Base-by-base conservation (phyloP, 2,113 vertebrate species). In the Asarcornis scutulata region DNA sequence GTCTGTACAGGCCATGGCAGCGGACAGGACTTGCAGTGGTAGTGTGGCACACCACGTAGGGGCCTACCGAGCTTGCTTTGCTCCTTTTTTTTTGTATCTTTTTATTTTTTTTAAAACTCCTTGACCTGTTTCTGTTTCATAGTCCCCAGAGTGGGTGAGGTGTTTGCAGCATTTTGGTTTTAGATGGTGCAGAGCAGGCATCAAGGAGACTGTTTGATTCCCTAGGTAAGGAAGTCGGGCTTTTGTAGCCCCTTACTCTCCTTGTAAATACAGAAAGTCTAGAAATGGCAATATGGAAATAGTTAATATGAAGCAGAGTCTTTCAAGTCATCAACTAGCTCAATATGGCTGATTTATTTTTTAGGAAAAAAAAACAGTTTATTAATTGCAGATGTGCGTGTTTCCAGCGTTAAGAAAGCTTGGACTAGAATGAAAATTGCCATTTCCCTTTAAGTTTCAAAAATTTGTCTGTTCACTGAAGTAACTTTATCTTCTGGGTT, bases 351-450 rank as follows among this genome's bases (percentile, higher is more conserved):
- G 76, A 94, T 96, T 96, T 95, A 93, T 96, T 95, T 95, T 97
- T 77, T 91, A 26, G 22, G 68, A 13, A 12, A 89, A 86, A 86
- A 91, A 38, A 25, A 48, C 0, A 59, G 66, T 96, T 93, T 97
- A 98, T 98, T 97, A 97, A 85, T 97, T 92, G 94, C 97, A 98
- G 97, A 97, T 98, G 97, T 97, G 84, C 66, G 63, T 94, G 66
- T 88, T 94, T 95, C 84, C 74, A 72, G 89, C 91, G 87, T 88
- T 94, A 67, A 91, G 81, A 92, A 95, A 94, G 52, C 96, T 90
- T 91, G 90, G 90, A 92, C 50, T 72, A 91, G 88, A 94, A 89
- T 74, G 77, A 87, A 66, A 83, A 88, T 91, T 95, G 93, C 83
- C 85, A 88, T 95, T 94, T 90, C 92, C 89, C 60, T 82, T 93